Base-by-base conservation (phyloP, 2,797 vertebrate species). In the Glyptemys insculpta region DNA sequence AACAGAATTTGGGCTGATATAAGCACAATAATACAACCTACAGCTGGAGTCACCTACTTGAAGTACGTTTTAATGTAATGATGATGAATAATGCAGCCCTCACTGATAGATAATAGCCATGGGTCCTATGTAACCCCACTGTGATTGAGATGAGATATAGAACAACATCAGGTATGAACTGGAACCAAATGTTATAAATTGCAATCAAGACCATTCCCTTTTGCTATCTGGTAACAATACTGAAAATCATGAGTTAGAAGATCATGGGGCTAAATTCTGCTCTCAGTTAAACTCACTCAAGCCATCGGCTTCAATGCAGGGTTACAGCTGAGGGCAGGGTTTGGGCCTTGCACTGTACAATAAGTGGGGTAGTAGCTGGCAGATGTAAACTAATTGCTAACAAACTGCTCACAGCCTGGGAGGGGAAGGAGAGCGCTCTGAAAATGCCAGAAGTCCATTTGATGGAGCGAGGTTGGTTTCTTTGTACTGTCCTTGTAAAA, bases 361-460 rank as follows among this genome's bases (percentile, higher is more conserved):
- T 18, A 31, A 82, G 92, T 92, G 92, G 95, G 92, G 92, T 89
- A 95, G 85, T 79, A 90, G 91, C 65, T 95, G 83, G 78, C 65
- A 88, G 93, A 93, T 31, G 89, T 91, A 37, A 91, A 92, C 83
- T 90, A 80, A 87, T 94, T 94, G 95, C 96, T 95, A 95, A 92
- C 74, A 81, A 96, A 92, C 47, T 79, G 86, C 83, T 94, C 89
- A 81, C 85, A 91, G 83, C 76, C 2, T 62, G 87, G 85, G 80
- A 92, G 87, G 91, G 83, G 93, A 83, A 94, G 62, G 57, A 86
- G 84, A 72, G 85, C 37, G 59, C 81, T 85, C 72, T 59, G 91
- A 23, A 79, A 95, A 68, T 89, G 88, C 88, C 83, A 90, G 82
- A 83, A 95, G 52, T 79, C 91, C 76, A 82, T 25, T 74, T 81